Evolutionary conservation across 35 echinoderm and acorn worm genomes (phyloP).

Genomic region (Apostichopus parvimensis): DNA sequence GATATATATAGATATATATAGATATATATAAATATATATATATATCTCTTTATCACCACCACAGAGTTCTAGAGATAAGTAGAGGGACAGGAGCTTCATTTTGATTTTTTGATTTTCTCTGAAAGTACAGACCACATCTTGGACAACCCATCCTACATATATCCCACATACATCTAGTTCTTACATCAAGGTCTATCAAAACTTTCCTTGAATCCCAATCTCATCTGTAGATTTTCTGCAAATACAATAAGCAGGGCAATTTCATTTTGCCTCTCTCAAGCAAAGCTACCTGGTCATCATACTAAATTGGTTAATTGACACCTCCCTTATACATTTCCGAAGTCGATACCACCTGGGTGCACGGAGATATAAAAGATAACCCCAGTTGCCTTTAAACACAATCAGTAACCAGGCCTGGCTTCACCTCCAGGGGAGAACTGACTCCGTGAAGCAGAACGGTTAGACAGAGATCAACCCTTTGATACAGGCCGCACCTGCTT

Average conservation of each 20-base stretch:
- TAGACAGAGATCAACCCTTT: neutral
- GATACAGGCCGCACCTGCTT: constrained; percentile 43
- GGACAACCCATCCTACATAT: neutral
- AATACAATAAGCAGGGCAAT: neutral
- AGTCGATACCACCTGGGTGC: constrained; percentile 24
- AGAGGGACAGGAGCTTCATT: too few relatives aligned
- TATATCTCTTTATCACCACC: too few relatives aligned
- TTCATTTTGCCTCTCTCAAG: neutral
- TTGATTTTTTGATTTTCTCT: too few relatives aligned
- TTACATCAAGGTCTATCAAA: too few relatives aligned
- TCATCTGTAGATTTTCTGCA: neutral
- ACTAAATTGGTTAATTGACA: constrained; percentile 40
- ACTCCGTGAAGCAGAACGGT: neutral
- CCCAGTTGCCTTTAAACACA: neutral
- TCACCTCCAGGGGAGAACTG: constrained; percentile 13
- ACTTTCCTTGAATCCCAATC: too few relatives aligned
- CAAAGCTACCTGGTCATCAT: neutral
- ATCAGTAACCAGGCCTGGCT: neutral
- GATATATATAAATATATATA: too few relatives aligned
- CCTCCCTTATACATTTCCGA: constrained; percentile 23
- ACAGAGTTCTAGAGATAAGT: too few relatives aligned
- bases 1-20: too few relatives aligned
- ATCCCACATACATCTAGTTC: too few relatives aligned
- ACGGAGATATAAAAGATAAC: neutral
- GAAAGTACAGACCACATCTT: neutral